phyloP scores from a whole-genome alignment of 1,140 invertebrate species.

The Nasonia vitripennis region DNA sequence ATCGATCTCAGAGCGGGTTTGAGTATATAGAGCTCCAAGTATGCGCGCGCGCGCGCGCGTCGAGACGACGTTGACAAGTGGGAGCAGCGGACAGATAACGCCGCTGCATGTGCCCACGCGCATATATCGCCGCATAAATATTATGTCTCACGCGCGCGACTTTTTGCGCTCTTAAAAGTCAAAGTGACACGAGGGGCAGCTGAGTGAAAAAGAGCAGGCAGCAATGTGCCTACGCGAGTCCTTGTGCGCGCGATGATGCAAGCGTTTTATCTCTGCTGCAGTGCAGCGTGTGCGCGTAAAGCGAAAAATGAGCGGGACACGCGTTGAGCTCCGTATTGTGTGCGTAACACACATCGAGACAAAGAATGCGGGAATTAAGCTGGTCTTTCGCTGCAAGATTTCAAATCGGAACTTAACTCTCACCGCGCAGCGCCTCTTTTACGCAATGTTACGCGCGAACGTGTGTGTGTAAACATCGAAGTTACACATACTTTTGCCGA shows the following conservation, averaged over 20 bases:
- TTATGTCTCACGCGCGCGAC: neutral
- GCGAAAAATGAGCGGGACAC: neutral
- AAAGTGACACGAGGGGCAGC: neutral
- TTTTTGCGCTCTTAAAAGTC: constrained; percentile 37
- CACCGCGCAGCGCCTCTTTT: too few species aligned
- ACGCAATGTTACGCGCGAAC: too few species aligned
- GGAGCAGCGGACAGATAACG: constrained; percentile 30
- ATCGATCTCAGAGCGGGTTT: neutral
- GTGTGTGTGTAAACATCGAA: too few species aligned
- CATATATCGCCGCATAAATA: constrained; percentile 42
- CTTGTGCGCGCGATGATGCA: constrained; percentile 1
- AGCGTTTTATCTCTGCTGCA: constrained; percentile 13
- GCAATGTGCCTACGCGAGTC: constrained; percentile 1
- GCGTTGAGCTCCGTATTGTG: neutral
- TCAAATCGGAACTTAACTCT: too few species aligned
- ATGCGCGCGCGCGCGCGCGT: constrained; percentile 34
- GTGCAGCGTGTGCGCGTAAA: neutral
- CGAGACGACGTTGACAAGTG: constrained; percentile 33
- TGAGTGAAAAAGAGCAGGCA: neutral
- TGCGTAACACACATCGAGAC: neutral
- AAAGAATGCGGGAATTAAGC: neutral
- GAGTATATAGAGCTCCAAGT: neutral
- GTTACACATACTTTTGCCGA: too few species aligned
- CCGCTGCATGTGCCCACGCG: constrained; percentile 27
- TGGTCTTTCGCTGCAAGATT: too few species aligned